Base-by-base conservation (phyloP, 2,888 invertebrate genomes). In the Pecten maximus region DNA sequence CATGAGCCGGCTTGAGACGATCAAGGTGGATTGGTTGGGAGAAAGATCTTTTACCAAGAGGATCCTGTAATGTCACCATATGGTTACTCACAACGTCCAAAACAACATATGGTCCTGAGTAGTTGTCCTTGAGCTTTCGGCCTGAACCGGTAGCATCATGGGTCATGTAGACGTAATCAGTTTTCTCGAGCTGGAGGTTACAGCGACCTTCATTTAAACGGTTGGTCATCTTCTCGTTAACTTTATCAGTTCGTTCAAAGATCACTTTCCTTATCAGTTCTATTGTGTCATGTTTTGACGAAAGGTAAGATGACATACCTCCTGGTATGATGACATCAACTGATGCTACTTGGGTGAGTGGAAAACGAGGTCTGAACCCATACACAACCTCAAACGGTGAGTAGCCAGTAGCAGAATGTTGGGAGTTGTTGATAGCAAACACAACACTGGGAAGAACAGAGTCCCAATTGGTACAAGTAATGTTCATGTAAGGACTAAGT, bases 151-250 rank as follows among this genome's bases (percentile, higher is more conserved):
- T 19, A 0, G 87, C 87, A 87, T 91, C 92, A 88, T 90, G 88
- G 6, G 89, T 88, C n/a, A 91, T 16, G 44, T 93, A 93, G 6
- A 92, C 92, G 90, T 91, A 92, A 87, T 93, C 92, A 23, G 91
- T 91, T 50, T 23, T 19, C 19, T 3, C 0, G 4, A 90, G 50
- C 4, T 74, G 19, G 12, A 92, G 54, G 10, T 40, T 40, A 12
- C 48, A 19, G 19, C 40, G 54, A n/a, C 88, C 88, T 0, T 0
- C 87, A 89, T 90, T 91, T 23, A 87, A 87, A 12, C 60, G 40
- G 23, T 40, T 8, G 0, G 40, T 54, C 91, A 91, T 91, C 23
- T 60, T 88, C 0, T 88, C 86, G 44, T 91, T 88, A 16, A 74
- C 88, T 88, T 87, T 87, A 0, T 44, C 54, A 28, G 91, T n/a